Evolutionary conservation across 2,888 invertebrate species (phyloP).

Genomic region (Xanthorhoe spadicearia): DNA sequence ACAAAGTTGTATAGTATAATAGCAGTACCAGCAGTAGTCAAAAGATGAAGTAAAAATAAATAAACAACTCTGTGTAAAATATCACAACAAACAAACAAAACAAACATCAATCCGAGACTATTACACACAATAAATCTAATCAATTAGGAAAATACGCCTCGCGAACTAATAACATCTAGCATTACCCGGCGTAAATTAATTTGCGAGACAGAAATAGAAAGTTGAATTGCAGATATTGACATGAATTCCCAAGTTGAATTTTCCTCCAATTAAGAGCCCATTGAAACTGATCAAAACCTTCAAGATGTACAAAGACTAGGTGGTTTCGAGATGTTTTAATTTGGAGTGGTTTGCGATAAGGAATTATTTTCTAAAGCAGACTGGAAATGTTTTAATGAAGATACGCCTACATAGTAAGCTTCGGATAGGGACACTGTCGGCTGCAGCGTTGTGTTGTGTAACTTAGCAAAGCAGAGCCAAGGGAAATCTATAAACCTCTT

Average conservation of each 20-base stretch:
- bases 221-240: conserved; percentile 14
- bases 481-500: too few species aligned
- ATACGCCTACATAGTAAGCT: conserved; percentile 10
- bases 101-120: background rate
- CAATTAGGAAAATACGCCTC: background rate
- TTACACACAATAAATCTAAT: background rate
- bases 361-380: conserved; percentile 12
- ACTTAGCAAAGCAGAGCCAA: too few species aligned
- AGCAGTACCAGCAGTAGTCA: too few species aligned
- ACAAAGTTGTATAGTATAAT: too few species aligned
- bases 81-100: background rate
- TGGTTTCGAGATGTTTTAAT: conserved; percentile 16
- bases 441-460: background rate
- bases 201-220: conserved; percentile 18
- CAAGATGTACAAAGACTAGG: conserved; percentile 3
- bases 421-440: conserved; percentile 1
- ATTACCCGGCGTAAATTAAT: conserved; percentile 11
- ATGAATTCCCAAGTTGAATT: conserved; percentile 7
- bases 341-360: conserved; percentile 14
- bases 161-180: background rate
- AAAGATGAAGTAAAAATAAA: too few species aligned
- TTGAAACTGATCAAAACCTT: conserved; percentile 17
- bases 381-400: conserved; percentile 24
- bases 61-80: too few species aligned
- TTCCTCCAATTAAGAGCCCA: conserved; percentile 15